phyloP scores from a whole-genome alignment of 2,797 vertebrate genomes.

The Iguana delicatissima region DNA sequence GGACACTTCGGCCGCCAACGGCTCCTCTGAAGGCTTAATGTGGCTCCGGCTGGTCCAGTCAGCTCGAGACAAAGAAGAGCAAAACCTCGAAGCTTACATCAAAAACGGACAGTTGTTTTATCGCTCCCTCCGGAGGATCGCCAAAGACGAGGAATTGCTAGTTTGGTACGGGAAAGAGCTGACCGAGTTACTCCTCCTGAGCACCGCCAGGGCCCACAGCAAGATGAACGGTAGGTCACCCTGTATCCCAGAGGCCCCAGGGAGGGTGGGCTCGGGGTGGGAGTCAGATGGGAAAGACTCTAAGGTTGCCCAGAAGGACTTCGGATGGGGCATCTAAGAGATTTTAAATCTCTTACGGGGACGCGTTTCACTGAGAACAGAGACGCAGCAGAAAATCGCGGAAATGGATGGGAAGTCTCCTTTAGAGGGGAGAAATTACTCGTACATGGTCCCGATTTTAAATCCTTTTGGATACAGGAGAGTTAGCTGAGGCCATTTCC shows the following conservation, averaged over 20 bases:
- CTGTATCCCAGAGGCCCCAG: background rate
- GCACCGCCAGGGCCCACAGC: constrained; percentile 81
- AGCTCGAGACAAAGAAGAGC: constrained; percentile 93
- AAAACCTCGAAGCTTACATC: constrained; percentile 97
- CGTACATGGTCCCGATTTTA: background rate
- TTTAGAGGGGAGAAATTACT: background rate
- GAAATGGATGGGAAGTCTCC: background rate
- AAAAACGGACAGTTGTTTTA: constrained; percentile 97
- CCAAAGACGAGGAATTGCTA: constrained; percentile 96
- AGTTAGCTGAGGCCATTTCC: background rate
- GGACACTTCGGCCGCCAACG: constrained; percentile 94
- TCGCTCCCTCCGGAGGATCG: constrained; percentile 92
- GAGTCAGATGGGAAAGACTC: no score
- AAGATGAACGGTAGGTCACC: constrained; percentile 88
- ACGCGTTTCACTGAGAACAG: background rate
- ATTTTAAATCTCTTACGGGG: no score
- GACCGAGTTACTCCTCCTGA: constrained; percentile 91
- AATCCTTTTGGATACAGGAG: background rate
- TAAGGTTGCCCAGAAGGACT: no score
- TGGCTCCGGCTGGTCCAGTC: constrained; percentile 96
- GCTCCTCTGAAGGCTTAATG: constrained; percentile 94
- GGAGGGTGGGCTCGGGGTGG: background rate
- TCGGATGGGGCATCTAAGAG: no score
- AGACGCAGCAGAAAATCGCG: fast-evolving
- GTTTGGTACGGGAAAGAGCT: constrained; percentile 98